These are phyloP conservation scores for Acanthoscelides obtectus DNA, from an alignment of 2,888 invertebrate genomes.

Conservation along the genomic window DNA sequence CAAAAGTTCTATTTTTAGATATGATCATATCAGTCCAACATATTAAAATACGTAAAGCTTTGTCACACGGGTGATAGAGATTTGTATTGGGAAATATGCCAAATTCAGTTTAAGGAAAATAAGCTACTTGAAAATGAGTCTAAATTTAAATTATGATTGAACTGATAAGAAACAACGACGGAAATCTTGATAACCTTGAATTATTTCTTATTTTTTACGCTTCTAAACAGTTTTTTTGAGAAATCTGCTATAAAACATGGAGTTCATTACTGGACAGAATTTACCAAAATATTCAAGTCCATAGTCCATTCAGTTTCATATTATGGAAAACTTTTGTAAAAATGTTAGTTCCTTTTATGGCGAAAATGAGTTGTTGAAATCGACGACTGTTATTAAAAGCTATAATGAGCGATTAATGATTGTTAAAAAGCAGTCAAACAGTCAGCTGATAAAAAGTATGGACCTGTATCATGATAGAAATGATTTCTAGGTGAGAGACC, in stretches of 20 bases:
- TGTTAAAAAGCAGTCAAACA: not conserved
- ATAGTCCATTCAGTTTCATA: no score
- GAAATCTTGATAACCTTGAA: no score
- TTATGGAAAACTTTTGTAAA: no score
- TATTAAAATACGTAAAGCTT: not conserved
- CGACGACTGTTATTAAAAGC: no score
- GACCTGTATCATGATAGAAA: conserved; percentile 45
- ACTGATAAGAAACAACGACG: not conserved
- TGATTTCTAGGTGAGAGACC: conserved; percentile 43
- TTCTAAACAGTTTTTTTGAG: no score
- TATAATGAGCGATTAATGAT: not conserved
- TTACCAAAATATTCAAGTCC: no score
- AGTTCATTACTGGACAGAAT: no score
- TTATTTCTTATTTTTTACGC: no score
- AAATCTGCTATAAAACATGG: no score
- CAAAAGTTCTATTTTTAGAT: not conserved
- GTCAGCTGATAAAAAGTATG: not conserved
- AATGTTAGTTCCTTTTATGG: no score
- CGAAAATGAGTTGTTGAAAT: not conserved
- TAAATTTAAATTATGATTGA: not conserved
- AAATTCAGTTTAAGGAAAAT: not conserved
- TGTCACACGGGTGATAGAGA: not conserved
- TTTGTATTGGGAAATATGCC: not conserved
- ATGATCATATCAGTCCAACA: not conserved
- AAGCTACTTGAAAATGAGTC: not conserved